Conservation (phyloP, 2,113 vertebrate species). For the Psettodes erumei region DNA sequence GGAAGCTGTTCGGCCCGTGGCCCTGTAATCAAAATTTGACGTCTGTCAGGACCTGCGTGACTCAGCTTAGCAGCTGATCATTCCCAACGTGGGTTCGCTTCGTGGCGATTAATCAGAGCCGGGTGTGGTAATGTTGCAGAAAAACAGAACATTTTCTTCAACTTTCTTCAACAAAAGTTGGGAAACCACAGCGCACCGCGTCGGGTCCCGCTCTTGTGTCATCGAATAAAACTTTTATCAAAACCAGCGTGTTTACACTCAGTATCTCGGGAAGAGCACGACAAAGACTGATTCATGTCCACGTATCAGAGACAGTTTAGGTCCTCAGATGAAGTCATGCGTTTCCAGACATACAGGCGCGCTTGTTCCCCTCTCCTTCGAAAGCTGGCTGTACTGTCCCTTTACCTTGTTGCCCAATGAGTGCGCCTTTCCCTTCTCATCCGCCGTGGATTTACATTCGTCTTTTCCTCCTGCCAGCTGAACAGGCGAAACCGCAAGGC, state of each 20-base stretch:
- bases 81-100: neutral
- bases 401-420: slow-evolving; percentile 3
- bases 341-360: neutral
- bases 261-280: neutral
- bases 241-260: neutral
- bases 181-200: neutral
- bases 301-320: neutral
- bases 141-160: neutral
- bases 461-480: slow-evolving; percentile 36
- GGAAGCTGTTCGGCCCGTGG: neutral
- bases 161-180: neutral
- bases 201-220: neutral
- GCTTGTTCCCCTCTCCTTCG: neutral
- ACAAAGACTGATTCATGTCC: neutral
- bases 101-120: neutral
- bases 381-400: neutral
- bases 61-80: neutral
- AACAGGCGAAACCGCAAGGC: slow-evolving; percentile 42
- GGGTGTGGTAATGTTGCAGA: neutral
- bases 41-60: neutral
- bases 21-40: neutral
- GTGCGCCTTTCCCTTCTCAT: slow-evolving; percentile 4
- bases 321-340: neutral
- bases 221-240: neutral
- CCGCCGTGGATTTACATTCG: slow-evolving; percentile 21